Evolutionary conservation across 2,797 vertebrate genomes (phyloP).

Genomic region (Discoglossus pictus): DNA sequence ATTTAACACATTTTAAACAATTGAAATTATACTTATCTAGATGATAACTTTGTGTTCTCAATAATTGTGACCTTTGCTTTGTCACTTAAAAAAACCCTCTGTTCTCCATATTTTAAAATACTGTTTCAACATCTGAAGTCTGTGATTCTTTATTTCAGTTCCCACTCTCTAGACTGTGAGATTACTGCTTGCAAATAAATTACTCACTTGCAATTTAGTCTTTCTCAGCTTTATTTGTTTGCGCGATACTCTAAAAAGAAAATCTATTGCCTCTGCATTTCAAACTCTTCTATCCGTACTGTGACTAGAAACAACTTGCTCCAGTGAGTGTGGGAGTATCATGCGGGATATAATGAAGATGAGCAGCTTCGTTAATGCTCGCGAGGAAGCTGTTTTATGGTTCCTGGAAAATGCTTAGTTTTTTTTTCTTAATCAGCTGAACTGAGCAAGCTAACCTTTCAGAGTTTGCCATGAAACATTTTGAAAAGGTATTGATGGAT

Average conservation of each 20-base stretch:
- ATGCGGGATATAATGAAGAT: constrained; percentile 49
- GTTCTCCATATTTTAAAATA: too few relatives aligned
- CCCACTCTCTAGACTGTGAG: too few relatives aligned
- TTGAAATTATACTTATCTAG: too few relatives aligned
- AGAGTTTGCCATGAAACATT: constrained; percentile 16
- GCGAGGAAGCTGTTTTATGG: constrained; percentile 47
- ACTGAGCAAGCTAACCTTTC: constrained; percentile 21
- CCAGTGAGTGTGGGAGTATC: constrained; percentile 56
- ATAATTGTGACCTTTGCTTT: too few relatives aligned
- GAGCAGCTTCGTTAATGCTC: constrained; percentile 46
- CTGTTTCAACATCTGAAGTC: too few relatives aligned
- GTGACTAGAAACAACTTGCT: constrained; percentile 43
- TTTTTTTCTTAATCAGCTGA: constrained; percentile 38
- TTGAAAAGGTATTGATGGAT: constrained; percentile 16
- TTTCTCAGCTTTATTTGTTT: constrained; percentile 8
- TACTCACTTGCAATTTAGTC: neutral
- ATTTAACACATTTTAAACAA: too few relatives aligned
- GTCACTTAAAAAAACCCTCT: too few relatives aligned
- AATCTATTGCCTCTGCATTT: constrained; percentile 45
- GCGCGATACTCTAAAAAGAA: constrained; percentile 6
- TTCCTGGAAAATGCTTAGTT: constrained; percentile 50
- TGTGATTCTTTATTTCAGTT: too few relatives aligned
- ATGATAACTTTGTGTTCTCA: too few relatives aligned
- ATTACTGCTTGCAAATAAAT: constrained; percentile 3
- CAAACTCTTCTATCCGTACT: constrained; percentile 10